phyloP scores from a whole-genome alignment of 1,140 invertebrate species.

The Micrasema minimum region DNA sequence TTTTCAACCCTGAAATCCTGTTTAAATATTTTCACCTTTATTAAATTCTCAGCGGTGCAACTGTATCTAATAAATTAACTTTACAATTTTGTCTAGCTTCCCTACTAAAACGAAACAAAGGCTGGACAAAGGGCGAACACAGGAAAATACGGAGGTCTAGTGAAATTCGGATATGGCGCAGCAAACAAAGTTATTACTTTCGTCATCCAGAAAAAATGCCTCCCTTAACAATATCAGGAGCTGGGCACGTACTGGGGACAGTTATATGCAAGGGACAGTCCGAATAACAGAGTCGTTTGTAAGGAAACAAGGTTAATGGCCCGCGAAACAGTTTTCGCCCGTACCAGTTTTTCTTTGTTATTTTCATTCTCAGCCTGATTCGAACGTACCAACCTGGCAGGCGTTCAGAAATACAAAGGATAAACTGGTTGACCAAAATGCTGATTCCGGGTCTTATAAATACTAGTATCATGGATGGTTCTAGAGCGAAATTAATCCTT shows the following conservation, averaged over 20 bases:
- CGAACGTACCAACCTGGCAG: too few relatives aligned
- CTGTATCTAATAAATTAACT: conserved; percentile 11
- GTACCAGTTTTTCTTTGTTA: conserved; percentile 17
- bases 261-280: conserved; percentile 8
- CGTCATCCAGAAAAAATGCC: conserved; percentile 33
- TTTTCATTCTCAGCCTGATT: too few relatives aligned
- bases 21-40: too few relatives aligned
- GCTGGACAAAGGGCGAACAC: conserved; percentile 24
- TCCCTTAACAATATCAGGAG: conserved; percentile 33
- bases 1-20: too few relatives aligned
- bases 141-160: neutral
- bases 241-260: neutral
- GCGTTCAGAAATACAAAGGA: too few relatives aligned
- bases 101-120: conserved; percentile 18
- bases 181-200: conserved; percentile 42
- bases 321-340: conserved; percentile 18
- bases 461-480: too few relatives aligned
- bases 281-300: conserved; percentile 10
- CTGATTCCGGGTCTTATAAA: too few relatives aligned
- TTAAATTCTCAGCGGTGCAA: neutral
- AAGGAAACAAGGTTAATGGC: conserved; percentile 40
- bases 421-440: too few relatives aligned
- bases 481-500: too few relatives aligned
- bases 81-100: too few relatives aligned
- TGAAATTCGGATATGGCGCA: conserved; percentile 27